Base-by-base conservation (phyloP, 2,888 invertebrate species). In the Melanchra persicariae region DNA sequence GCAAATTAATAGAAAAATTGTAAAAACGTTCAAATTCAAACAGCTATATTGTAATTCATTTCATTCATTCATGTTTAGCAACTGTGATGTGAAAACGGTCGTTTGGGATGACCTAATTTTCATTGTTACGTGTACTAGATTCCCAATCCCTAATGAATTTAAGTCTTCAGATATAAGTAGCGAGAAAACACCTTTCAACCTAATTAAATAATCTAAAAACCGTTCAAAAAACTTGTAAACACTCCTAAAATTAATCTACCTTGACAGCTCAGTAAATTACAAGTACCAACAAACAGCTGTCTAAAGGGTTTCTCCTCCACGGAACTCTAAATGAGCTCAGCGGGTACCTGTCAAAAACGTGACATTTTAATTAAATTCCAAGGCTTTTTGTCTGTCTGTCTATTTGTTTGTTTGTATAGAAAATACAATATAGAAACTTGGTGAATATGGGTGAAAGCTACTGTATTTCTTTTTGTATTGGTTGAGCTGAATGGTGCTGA, bases 301-400 rank as follows among this genome's bases (percentile, higher is more conserved):
- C 12, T 37, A 24, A 77, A 65, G 74, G 78, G 77, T 61, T 34
- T 9, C 60, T 49, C 24, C 9, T 37, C 19, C 7, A 72, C 73
- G 58, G 81, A 77, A 61, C 84, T 43, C 84, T 61, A 67, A 79
- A 62, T 70, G 66, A 72, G 34, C 72, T 40, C 84, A 66, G 77
- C 81, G 68, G 76, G 82, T 9, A 47, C 49, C 74, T 68, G 80
- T 82, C 84, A 84, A 52, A 65, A 70, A 61, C 26, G 54, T 81
- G 84, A 84, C 77, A 30, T 77, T 84, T 84, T 71, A 84, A 84
- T 84, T 84, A 81, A 84, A 84, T 71, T 72, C 65, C 34, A 45
- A 73, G 55, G 47, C 8, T 45, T 70, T 70, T 52, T 71, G 59
- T 64, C 37, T 52, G 59, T 67, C 17, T 54, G 68, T 74, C 30